Conservation (phyloP, 2,888 invertebrate genomes). For the Aporophyla nigra region DNA sequence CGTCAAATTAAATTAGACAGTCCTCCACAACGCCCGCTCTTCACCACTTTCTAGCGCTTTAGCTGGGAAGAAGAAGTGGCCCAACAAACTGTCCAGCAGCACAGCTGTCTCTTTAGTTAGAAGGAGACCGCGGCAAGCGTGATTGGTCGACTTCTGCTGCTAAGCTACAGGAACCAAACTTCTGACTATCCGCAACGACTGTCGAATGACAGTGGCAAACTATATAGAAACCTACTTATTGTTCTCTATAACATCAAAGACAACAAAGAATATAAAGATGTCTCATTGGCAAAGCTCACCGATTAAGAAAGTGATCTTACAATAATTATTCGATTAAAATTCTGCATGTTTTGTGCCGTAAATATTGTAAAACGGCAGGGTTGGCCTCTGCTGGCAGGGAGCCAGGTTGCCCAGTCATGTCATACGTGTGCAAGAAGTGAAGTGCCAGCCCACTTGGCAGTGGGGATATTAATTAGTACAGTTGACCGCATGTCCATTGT, state of each 20-base stretch:
- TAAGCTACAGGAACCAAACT: too few species aligned
- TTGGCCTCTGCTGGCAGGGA: constrained; percentile 15
- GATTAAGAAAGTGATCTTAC: constrained; percentile 20
- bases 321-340: constrained; percentile 50
- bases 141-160: too few species aligned
- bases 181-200: background rate
- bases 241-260: background rate
- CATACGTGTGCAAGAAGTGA: background rate
- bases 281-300: constrained; percentile 19
- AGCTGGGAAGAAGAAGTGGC: too few species aligned
- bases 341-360: constrained; percentile 32
- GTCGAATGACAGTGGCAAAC: background rate
- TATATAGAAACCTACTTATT: background rate
- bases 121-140: too few species aligned
- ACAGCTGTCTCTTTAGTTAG: too few species aligned
- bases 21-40: too few species aligned
- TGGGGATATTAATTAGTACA: background rate
- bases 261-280: constrained; percentile 13
- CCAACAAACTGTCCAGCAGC: too few species aligned
- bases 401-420: constrained; percentile 22
- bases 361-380: constrained; percentile 19
- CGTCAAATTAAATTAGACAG: too few species aligned
- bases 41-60: too few species aligned
- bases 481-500: background rate
- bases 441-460: constrained; percentile 16